Evolutionary conservation across 1,140 invertebrate species (phyloP), one percentile per base, ranked within the genome.

Genomic region (Pseudomyrmex concolor): DNA sequence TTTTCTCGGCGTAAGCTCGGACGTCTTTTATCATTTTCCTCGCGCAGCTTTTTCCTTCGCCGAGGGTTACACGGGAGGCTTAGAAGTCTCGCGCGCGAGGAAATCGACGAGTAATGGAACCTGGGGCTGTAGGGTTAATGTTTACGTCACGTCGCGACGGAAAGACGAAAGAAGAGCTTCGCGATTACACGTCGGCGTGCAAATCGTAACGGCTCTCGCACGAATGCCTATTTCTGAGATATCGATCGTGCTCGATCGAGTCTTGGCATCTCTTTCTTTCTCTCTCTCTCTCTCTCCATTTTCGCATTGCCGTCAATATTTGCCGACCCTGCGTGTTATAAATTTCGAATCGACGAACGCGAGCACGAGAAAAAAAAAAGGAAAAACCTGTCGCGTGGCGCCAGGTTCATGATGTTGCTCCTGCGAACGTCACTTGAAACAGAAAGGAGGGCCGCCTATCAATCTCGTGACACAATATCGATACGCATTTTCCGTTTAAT

Each of bases 401-500:
- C 45, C 82, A 57, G 22, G 78, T 63, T 82, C 45, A 60, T 22
- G 10, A 67, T 25, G 55, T 8, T n/a, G 25, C 71, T 45, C 2
- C 5, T 34, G 70, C 68, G 62, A 88, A 64, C 60, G 64, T 84
- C 77, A 87, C 64, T 25, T 67, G 63, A 10, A 54, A 43, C 43
- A 50, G 22, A 43, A 85, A 70, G 45, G 10, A n/a, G n/a, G 19
- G 5, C 34, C 51, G 70, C 83, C 51, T 62, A 67, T 77, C 81
- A 76, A 86, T 86, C 85, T 71, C 81, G 63, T n/a, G 48, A 17
- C 64, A 8, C 63, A 60, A 25, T 60, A 22, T 80, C 85, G 85
- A 87, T 87, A 84, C 71, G 71, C 71, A 59, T 81, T 62, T 77
- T 59, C 70, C 72, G 67, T 84, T 88, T 87, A 87, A 88, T 87